These are phyloP conservation scores for Oryzias melastigma DNA, from an alignment of 2,113 vertebrate species.

Conservation along the genomic window DNA sequence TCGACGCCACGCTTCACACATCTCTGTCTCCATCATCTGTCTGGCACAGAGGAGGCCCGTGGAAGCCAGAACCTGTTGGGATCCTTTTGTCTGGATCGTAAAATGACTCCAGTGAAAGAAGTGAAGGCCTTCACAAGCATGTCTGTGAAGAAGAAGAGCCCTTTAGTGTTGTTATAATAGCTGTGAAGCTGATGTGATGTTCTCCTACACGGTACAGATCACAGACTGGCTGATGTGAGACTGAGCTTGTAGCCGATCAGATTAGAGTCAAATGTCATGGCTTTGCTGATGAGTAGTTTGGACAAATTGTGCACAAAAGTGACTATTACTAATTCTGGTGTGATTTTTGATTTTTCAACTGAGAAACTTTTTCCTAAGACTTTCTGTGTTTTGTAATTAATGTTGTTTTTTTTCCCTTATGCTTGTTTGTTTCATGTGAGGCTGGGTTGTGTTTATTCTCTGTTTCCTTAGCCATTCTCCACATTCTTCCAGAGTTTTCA, in stretches of 20 bases:
- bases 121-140: conserved; percentile 43
- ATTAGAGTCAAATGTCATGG: conserved; percentile 10
- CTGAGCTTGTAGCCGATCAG: conserved; percentile 1
- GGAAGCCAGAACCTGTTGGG: conserved; percentile 48
- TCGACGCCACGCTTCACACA: conserved; percentile 9
- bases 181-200: no score
- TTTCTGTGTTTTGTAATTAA: no score
- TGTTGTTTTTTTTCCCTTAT: no score
- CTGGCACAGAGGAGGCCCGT: conserved; percentile 51
- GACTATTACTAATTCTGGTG: not conserved
- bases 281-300: conserved; percentile 9
- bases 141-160: conserved; percentile 1
- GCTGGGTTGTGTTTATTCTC: no score
- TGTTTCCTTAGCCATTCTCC: no score
- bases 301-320: not conserved
- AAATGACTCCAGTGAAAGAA: conserved; percentile 56
- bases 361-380: no score
- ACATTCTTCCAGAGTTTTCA: no score
- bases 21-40: conserved; percentile 43
- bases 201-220: no score
- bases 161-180: conserved; percentile 25
- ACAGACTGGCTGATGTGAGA: not conserved
- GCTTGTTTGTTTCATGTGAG: no score
- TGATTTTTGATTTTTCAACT: no score
- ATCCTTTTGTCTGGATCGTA: conserved; percentile 52